Percentiles rank a stretch among this genome's conserved stretches.
Evolutionary conservation across 1,140 invertebrate genomes (phyloP).

Genomic region (Drosophila ambigua): DNA sequence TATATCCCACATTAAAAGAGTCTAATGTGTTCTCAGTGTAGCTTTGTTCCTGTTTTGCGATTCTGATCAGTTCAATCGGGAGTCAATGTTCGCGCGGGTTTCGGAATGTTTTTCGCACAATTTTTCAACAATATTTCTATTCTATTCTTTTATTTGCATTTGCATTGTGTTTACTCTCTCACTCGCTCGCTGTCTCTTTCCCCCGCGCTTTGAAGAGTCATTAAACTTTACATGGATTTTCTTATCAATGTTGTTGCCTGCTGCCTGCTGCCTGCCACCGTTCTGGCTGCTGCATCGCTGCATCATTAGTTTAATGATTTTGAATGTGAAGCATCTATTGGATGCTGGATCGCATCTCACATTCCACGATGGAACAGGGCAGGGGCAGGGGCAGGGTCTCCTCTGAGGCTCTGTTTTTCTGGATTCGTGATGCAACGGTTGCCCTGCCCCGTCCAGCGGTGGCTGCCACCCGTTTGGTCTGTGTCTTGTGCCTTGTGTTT

Average conservation of each 20-base stretch:
- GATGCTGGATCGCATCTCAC: slow-evolving; percentile 76
- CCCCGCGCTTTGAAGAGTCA: slow-evolving; percentile 67
- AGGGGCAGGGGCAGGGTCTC: too few relatives aligned
- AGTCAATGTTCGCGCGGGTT: too few relatives aligned
- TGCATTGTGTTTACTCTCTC: neutral
- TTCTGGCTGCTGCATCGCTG: slow-evolving; percentile 16
- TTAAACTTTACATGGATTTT: slow-evolving; percentile 24
- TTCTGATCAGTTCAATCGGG: too few relatives aligned
- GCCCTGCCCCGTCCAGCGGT: slow-evolving; percentile 29
- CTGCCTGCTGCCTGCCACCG: slow-evolving; percentile 17
- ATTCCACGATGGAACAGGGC: slow-evolving; percentile 40
- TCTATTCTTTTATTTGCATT: neutral
- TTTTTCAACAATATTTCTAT: too few relatives aligned
- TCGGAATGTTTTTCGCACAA: too few relatives aligned
- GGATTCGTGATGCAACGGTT: slow-evolving; percentile 39
- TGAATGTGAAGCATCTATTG: slow-evolving; percentile 61
- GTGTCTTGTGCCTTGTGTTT: slow-evolving; percentile 57
- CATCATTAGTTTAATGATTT: slow-evolving; percentile 72
- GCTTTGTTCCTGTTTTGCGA: too few relatives aligned
- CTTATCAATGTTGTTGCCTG: slow-evolving; percentile 60
- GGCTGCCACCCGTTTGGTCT: slow-evolving; percentile 19
- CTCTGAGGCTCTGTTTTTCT: too few relatives aligned
- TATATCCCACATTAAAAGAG: too few relatives aligned
- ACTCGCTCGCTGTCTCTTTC: slow-evolving; percentile 10
- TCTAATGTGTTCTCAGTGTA: too few relatives aligned